Evolutionary conservation across 2,797 vertebrate genomes (phyloP), one percentile per base, ranked within the genome.

Genomic region (Notoglanidium macrostoma): DNA sequence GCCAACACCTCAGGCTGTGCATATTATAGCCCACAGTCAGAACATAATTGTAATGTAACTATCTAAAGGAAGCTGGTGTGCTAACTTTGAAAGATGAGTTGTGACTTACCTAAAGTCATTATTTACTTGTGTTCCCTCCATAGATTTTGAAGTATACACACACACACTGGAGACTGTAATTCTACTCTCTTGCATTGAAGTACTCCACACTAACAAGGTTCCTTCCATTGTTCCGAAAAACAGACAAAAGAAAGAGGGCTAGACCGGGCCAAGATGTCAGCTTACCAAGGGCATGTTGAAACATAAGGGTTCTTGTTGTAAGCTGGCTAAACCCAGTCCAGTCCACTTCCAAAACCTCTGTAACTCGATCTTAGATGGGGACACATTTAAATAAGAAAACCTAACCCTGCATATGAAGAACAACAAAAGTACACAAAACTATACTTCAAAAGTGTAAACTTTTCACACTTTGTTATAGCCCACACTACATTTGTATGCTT

Each of bases 231-330:
- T 90, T 88, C 73, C 68, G 46, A 68, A 88, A 84, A 84, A 29
- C 81, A 88, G 87, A 88, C 83, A 85, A 87, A 77, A 87, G 46
- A 86, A 83, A 67, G 87, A 61, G 26, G 57, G 35, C 84, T 83
- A 82, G 83, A 54, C 76, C 19, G 57, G 88, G 88, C 86, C 89
- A 85, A 86, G 67, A 88, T 86, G 86, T 89, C 90, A 91, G 80
- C 78, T 32, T 86, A 85, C 85, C 74, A 81, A 88, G 77, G 80
- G 84, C 89, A 87, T 88, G 81, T 90, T 85, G 88, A 89, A 88
- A 90, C 91, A 90, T 85, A 90, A 92, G 92, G 77, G 87, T 87
- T 89, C 87, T 89, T 90, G 78, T 86, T 86, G 59, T 70, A 86
- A 89, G 19, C 83, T 87, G 57, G 86, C 90, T 90, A 88, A 89